Evolutionary conservation across 2,888 invertebrate species (phyloP).

Genomic region (Aporophyla nigra): DNA sequence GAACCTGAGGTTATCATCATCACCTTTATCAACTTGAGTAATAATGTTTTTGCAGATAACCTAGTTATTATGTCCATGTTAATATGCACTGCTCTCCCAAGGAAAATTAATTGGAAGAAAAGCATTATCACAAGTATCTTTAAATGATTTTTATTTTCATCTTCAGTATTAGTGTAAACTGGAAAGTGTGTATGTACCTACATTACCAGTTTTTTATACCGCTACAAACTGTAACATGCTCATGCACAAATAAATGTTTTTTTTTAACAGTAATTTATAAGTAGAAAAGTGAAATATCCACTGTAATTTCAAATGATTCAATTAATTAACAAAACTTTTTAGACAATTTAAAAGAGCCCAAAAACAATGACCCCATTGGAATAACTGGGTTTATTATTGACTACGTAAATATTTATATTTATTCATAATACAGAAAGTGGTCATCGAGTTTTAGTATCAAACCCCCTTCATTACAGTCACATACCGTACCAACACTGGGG

Average conservation of each 20-base stretch:
- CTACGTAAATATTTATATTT: background rate
- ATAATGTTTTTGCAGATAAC: background rate
- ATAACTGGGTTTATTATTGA: background rate
- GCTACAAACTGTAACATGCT: background rate
- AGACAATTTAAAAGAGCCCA: background rate
- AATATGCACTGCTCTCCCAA: background rate
- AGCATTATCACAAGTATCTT: background rate
- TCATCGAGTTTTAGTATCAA: slow-evolving; percentile 3
- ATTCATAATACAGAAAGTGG: slow-evolving; percentile 2
- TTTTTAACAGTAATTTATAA: background rate
- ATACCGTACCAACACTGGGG: background rate
- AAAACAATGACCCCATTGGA: background rate
- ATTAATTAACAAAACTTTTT: background rate
- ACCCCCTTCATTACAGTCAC: slow-evolving; percentile 33
- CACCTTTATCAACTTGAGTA: slow-evolving; percentile 9
- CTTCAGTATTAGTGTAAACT: background rate
- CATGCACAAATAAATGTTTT: background rate
- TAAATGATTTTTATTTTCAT: too few relatives aligned
- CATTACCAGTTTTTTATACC: background rate
- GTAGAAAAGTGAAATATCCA: background rate
- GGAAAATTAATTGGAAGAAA: background rate
- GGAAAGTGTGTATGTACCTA: background rate
- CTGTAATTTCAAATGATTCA: background rate
- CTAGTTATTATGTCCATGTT: background rate
- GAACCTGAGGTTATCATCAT: slow-evolving; percentile 14